Conservation (phyloP, 2,797 vertebrate species). For the Alcedo quadribrachys region DNA sequence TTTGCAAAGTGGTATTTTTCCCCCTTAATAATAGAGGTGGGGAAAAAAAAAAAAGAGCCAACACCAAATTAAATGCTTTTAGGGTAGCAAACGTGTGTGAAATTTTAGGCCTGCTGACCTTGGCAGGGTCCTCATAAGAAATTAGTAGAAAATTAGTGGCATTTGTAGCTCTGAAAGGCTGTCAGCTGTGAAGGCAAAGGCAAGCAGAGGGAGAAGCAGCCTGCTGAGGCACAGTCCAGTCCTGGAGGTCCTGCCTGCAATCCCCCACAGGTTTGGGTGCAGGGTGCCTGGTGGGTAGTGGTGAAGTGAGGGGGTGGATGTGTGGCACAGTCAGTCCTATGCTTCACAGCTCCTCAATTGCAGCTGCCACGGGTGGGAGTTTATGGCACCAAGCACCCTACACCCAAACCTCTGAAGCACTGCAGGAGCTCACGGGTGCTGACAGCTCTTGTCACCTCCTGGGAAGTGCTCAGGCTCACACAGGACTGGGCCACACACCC, state of each 20-base stretch:
- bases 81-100: background rate
- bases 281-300: background rate
- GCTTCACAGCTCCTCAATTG: conserved; percentile 27
- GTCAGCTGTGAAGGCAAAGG: background rate
- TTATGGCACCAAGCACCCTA: conserved; percentile 3
- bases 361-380: conserved; percentile 39
- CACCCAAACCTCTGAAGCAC: background rate
- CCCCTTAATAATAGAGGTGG: conserved; percentile 28
- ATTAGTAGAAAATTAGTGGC: background rate
- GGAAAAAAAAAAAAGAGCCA: conserved; percentile 16
- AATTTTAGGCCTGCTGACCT: conserved; percentile 47
- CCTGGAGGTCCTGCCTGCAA: background rate
- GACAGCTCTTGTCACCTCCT: conserved; percentile 9
- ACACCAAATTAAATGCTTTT: conserved; percentile 29
- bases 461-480: conserved; percentile 1
- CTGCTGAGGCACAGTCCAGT: background rate
- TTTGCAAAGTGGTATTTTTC: conserved; percentile 37
- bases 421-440: conserved; percentile 1
- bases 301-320: background rate
- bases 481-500: background rate
- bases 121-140: conserved; percentile 17
- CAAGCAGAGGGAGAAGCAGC: background rate
- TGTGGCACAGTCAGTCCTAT: conserved; percentile 22
- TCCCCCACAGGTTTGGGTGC: background rate
- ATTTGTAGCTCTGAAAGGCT: background rate